Conservation (phyloP, 2,113 vertebrate species). For the Actinemys pallida region DNA sequence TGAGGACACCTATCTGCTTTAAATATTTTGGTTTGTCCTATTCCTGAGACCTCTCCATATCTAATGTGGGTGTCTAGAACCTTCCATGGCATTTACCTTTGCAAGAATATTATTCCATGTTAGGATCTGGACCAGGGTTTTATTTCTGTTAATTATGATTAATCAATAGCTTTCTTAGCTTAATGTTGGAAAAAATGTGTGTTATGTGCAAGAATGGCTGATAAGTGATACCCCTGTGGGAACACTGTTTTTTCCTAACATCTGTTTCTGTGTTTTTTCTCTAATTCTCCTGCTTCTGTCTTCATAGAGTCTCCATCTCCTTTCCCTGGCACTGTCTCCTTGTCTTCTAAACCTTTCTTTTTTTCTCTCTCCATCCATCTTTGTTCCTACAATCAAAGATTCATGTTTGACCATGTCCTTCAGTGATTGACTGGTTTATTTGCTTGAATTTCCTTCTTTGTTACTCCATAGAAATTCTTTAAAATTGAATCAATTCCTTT, state of each 20-base stretch:
- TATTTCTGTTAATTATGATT: slow-evolving; percentile 72
- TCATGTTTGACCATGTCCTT: background rate
- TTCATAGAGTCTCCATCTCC: slow-evolving; percentile 56
- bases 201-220: slow-evolving; percentile 70
- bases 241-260: slow-evolving; percentile 71
- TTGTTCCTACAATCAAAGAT: background rate
- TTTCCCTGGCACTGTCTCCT: slow-evolving; percentile 6
- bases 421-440: background rate
- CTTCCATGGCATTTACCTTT: slow-evolving; percentile 49
- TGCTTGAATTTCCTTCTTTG: slow-evolving; percentile 12
- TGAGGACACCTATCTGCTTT: slow-evolving; percentile 31
- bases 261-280: slow-evolving; percentile 67
- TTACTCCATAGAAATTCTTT: background rate
- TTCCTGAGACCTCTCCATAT: slow-evolving; percentile 24
- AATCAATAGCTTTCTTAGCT: slow-evolving; percentile 62
- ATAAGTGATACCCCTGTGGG: slow-evolving; percentile 68
- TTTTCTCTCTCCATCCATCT: background rate
- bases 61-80: background rate
- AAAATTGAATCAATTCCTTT: background rate
- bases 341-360: slow-evolving; percentile 33
- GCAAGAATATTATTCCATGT: slow-evolving; percentile 33
- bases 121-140: slow-evolving; percentile 56
- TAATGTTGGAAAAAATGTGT: slow-evolving; percentile 57
- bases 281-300: slow-evolving; percentile 56
- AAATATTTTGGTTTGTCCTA: slow-evolving; percentile 48